Conservation (phyloP, 2,888 invertebrate genomes). For the Agrotis clavis region DNA sequence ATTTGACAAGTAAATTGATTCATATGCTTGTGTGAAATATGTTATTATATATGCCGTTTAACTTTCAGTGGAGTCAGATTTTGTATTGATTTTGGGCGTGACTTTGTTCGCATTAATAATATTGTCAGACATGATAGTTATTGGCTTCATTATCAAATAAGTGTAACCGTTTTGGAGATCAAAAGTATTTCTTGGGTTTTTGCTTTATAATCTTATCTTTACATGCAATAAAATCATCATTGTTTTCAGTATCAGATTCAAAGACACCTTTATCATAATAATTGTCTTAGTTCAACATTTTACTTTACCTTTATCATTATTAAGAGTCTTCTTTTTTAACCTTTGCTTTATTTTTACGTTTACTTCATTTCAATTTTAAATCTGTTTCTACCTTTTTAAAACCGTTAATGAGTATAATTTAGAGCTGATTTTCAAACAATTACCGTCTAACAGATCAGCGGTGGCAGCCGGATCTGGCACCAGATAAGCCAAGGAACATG, state of each 20-base stretch:
- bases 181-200: background rate
- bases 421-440: constrained; percentile 30
- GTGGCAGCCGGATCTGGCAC: constrained; percentile 41
- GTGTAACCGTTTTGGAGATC: background rate
- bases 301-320: background rate
- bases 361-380: background rate
- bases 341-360: too few species aligned
- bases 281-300: too few species aligned
- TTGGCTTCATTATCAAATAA: background rate
- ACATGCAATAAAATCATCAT: background rate
- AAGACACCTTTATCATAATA: background rate
- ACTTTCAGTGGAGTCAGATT: background rate
- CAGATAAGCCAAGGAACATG: constrained; percentile 50
- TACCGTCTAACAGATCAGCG: constrained; percentile 27
- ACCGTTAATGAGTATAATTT: constrained; percentile 24
- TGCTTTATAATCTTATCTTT: background rate
- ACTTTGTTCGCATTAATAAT: constrained; percentile 13
- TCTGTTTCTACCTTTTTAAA: background rate
- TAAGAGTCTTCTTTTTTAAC: background rate
- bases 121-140: background rate
- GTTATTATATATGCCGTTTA: constrained; percentile 27
- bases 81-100: constrained; percentile 17
- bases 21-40: constrained; percentile 44
- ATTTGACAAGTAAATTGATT: constrained; percentile 57
- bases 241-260: background rate